Evolutionary conservation across 2,888 invertebrate genomes (phyloP), one percentile per base, ranked within the genome.

Genomic region (Cryptus armator): DNA sequence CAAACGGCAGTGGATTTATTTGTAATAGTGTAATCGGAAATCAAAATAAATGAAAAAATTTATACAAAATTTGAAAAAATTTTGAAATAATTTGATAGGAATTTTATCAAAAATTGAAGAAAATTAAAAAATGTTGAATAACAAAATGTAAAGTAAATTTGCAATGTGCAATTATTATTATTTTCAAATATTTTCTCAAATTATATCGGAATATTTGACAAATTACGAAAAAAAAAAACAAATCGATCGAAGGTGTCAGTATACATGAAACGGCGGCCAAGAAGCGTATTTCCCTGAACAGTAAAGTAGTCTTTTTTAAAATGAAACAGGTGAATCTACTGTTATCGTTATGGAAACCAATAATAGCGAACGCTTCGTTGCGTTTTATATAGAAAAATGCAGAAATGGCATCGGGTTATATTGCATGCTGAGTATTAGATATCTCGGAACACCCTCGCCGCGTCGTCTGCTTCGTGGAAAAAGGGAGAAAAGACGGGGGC

Each of bases 281-380:
- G 51, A 10, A 24, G 16, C 32, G 62, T 44, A 14, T 19, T 53
- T 81, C 77, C 48, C n/a, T n/a, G n/a, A 6, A 24, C 32, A 53
- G 16, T 70, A 78, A 70, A 81, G 81, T 56, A 74, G 37, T 66
- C 37, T 37, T 37, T 75, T 70, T 75, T 48, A 29, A 81, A 81
- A 85, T 78, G 78, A 85, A 85, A 67, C 75, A 82, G 85, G 85
- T 85, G 75, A 79, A 85, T 85, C 48, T 82, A 85, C 79, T 67
- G 62, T 85, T 85, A 85, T 80, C 79, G 76, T 85, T 71, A 79
- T 76, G 37, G 56, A 37, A 6, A 19, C 19, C 43, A 14, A 24
- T 43, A 46, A 67, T 14, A 14, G 68, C 29, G 46, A 46, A 85
- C 67, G 82, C 67, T 80, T 68, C 79, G 79, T 82, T 82, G 82